A percentile compares a stretch with the other conserved stretches of the same genome.
phyloP scores from a whole-genome alignment of 2,888 invertebrate species.

The Melinaea marsaeus region DNA sequence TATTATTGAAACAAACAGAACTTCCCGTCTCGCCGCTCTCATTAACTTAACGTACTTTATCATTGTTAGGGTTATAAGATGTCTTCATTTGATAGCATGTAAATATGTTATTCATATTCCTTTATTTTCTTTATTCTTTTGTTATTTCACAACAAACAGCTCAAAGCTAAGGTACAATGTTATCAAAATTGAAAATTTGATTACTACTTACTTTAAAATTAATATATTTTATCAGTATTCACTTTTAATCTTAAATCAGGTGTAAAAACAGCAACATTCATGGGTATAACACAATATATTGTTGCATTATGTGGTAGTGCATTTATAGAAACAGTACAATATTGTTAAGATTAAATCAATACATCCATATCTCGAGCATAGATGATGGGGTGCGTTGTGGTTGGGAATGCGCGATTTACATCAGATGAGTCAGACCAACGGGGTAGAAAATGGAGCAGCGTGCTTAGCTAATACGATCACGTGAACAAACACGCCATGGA shows the following conservation, averaged over 20 bases:
- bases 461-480: conserved; percentile 75
- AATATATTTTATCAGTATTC: no score
- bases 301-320: not conserved
- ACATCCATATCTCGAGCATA: conserved; percentile 46
- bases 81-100: conserved; percentile 11
- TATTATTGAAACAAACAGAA: conserved; percentile 69
- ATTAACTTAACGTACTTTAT: conserved; percentile 47
- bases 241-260: no score
- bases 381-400: conserved; percentile 61
- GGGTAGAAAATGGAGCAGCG: conserved; percentile 71
- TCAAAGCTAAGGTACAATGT: no score
- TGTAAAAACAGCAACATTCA: no score
- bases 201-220: no score
- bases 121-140: not conserved
- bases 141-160: no score
- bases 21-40: conserved; percentile 44
- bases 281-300: no score
- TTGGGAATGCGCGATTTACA: conserved; percentile 63
- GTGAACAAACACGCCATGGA: conserved; percentile 70
- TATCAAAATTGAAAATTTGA: no score
- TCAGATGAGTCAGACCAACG: conserved; percentile 65
- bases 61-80: conserved; percentile 35
- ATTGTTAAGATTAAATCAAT: conserved; percentile 40
- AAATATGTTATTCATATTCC: not conserved
- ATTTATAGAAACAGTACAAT: not conserved